phyloP scores from a whole-genome alignment of 2,888 invertebrate species.

The Rhodophaea formosa region DNA sequence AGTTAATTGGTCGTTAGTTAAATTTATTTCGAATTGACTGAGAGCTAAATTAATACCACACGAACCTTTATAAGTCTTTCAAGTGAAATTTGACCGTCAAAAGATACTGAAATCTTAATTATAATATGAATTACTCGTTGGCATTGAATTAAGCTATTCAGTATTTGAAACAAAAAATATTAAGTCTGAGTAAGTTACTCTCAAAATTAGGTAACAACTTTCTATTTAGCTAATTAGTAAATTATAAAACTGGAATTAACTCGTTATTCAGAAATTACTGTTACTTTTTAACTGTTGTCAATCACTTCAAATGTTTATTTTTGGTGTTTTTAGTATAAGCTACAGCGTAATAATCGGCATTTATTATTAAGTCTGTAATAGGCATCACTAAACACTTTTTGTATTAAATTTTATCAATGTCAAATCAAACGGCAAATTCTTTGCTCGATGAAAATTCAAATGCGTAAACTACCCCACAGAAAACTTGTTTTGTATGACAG shows the following conservation, averaged over 20 bases:
- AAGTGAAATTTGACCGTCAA: too few relatives aligned
- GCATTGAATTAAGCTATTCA: too few relatives aligned
- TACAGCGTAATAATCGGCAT: not conserved
- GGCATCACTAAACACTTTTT: not conserved
- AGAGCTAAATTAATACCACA: not conserved
- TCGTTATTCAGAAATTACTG: not conserved
- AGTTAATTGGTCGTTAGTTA: not conserved
- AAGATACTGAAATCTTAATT: too few relatives aligned
- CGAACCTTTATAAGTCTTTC: too few relatives aligned
- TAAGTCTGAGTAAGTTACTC: not conserved
- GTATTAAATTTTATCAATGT: not conserved
- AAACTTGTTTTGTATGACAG: too few relatives aligned
- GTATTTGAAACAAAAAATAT: not conserved
- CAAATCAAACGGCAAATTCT: not conserved
- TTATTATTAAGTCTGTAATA: too few relatives aligned
- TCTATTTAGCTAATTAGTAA: not conserved
- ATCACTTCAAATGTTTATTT: not conserved
- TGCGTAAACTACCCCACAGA: not conserved
- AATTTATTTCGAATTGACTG: not conserved
- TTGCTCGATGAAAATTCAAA: not conserved
- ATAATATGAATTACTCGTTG: too few relatives aligned
- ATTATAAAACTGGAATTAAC: not conserved
- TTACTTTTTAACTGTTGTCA: not conserved
- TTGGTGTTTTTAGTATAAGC: not conserved
- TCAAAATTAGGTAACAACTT: constrained; percentile 8